Evolutionary conservation across 2,113 vertebrate species (phyloP).

Genomic region (Pampusana beccarii): DNA sequence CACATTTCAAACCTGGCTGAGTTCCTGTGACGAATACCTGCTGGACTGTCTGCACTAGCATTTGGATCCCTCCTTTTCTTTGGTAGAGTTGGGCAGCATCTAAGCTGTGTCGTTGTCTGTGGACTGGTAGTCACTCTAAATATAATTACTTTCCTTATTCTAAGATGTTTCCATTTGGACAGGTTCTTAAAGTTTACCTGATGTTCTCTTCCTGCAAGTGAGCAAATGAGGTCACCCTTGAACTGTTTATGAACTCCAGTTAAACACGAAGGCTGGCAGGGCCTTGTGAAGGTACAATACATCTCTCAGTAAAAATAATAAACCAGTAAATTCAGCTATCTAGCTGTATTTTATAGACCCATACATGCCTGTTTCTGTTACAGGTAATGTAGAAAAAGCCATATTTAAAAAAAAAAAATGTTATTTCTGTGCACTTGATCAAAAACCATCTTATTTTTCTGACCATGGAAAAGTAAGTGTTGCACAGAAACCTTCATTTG

Average conservation of each 20-base stretch:
- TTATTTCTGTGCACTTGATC: not conserved
- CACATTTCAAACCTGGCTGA: not conserved
- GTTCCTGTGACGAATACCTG: not conserved
- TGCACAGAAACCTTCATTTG: not conserved
- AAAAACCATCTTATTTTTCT: not conserved
- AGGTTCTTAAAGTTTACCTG: no score
- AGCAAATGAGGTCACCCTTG: no score
- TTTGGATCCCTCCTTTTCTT: not conserved
- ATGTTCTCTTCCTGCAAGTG: no score
- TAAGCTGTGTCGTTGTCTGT: not conserved
- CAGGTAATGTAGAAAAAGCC: no score
- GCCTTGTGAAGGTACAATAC: no score
- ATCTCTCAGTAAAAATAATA: not conserved
- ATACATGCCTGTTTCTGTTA: not conserved
- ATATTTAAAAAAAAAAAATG: no score
- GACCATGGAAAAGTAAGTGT: not conserved
- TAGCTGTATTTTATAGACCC: not conserved
- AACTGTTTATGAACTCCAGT: no score
- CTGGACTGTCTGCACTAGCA: not conserved
- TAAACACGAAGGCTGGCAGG: no score
- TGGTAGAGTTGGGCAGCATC: no score
- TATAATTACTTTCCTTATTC: no score
- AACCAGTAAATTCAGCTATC: not conserved
- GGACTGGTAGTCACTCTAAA: not conserved
- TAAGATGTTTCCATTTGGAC: no score